Conservation (phyloP, 2,888 invertebrate species). For the Melanostoma scalare region DNA sequence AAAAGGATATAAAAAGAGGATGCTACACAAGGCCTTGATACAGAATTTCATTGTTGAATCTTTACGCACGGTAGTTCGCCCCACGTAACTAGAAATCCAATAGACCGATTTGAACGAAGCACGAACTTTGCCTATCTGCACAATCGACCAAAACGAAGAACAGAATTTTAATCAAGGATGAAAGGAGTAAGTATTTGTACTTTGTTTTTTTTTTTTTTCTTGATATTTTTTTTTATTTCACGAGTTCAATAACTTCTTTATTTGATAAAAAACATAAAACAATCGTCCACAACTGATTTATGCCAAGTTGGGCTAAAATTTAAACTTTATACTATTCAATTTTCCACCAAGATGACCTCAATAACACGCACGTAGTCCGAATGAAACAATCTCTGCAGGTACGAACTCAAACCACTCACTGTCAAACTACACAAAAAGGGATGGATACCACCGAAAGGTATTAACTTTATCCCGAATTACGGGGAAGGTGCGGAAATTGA, state of each 20-base stretch:
- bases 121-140: slow-evolving; percentile 10
- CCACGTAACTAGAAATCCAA: slow-evolving; percentile 10
- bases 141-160: slow-evolving; percentile 7
- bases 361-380: slow-evolving; percentile 10
- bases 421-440: slow-evolving; percentile 4
- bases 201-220: slow-evolving; percentile 1
- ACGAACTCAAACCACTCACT: background rate
- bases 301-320: slow-evolving; percentile 28
- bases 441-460: slow-evolving; percentile 28
- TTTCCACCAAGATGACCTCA: slow-evolving; percentile 29
- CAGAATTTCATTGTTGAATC: slow-evolving; percentile 27
- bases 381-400: slow-evolving; percentile 18
- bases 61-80: slow-evolving; percentile 30
- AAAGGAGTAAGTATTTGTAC: slow-evolving; percentile 1
- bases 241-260: slow-evolving; percentile 38
- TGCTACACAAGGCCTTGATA: background rate
- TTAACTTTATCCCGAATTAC: slow-evolving; percentile 31
- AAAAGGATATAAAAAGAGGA: background rate
- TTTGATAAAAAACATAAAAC: slow-evolving; percentile 16
- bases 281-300: slow-evolving; percentile 41
- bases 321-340: slow-evolving; percentile 43
- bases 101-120: slow-evolving; percentile 32
- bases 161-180: slow-evolving; percentile 1
- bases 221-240: background rate
- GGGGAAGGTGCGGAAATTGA: slow-evolving; percentile 16